Evolutionary conservation across 2,888 invertebrate species (phyloP).

Genomic region (Athalia circularis): DNA sequence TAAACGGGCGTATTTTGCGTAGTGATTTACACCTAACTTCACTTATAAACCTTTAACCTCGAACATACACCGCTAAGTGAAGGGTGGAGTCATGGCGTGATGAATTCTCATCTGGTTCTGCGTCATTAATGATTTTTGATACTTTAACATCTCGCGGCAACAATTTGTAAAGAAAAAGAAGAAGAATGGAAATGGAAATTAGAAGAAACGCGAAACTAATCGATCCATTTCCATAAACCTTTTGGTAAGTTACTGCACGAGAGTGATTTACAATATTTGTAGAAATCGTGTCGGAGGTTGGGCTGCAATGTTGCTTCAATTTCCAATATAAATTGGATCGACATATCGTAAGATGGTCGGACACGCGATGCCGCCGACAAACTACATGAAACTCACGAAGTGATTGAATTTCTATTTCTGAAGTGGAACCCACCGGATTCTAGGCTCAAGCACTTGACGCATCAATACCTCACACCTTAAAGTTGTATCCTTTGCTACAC

Average conservation of each 20-base stretch:
- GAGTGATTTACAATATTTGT: not conserved
- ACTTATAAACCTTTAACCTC: not conserved
- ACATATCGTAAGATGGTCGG: conserved; percentile 30
- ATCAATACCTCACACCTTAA: not conserved
- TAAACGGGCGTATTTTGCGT: not conserved
- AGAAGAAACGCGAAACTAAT: too few species aligned
- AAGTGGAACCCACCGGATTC: conserved; percentile 7
- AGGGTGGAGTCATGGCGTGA: not conserved
- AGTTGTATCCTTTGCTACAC: too few species aligned
- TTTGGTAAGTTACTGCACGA: too few species aligned
- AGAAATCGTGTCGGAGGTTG: not conserved
- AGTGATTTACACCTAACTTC: conserved; percentile 3
- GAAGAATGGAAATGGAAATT: too few species aligned
- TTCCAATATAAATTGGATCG: conserved; percentile 38
- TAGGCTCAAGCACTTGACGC: conserved; percentile 26
- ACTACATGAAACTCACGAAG: conserved; percentile 40
- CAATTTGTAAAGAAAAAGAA: too few species aligned
- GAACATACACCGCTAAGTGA: not conserved
- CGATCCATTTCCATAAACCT: too few species aligned
- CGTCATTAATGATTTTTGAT: too few species aligned
- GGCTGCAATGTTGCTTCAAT: conserved; percentile 5
- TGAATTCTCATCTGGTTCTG: not conserved
- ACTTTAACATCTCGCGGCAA: too few species aligned
- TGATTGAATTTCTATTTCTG: conserved; percentile 44
- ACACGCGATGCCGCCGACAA: conserved; percentile 34